Base-by-base conservation (phyloP, 2,888 invertebrate genomes). In the Apotomis betuletana region DNA sequence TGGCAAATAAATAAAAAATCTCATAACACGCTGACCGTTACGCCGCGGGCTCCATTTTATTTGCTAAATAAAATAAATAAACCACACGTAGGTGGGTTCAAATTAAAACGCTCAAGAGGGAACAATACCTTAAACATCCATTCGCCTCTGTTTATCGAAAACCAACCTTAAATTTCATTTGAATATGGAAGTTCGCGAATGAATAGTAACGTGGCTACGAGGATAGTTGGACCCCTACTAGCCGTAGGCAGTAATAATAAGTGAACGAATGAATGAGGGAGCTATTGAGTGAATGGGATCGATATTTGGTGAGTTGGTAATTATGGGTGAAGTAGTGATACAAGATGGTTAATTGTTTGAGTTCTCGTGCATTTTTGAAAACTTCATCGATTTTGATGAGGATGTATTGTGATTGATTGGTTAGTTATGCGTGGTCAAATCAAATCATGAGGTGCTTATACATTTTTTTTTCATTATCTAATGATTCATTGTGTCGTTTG, bases 1-100 rank as follows among this genome's bases (percentile, higher is more conserved):
- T 80, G 75, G 80, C 81, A 84, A 85, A 86, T 83, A 85, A 83
- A 85, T 81, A 81, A 83, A 82, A 85, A 79, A 81, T 77, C 79
- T 80, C 79, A 82, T 80, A 80, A 80, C 63, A 77, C 78, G 67
- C 77, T 80, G 80, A 79, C 83, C 86, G 85, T 85, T 84, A 78
- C 76, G 85, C 85, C 81, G 79, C 81, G 76, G 79, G 85, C 78
- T 70, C 75, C 78, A 75, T 78, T 80, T 81, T 81, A 79, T 72
- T 72, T 72, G 72, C 67, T 54, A 70, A 74, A 70, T 74, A 70
- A 74, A 74, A 74, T 74, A 74, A 74, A 74, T 74, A 67, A 70
- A 70, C 62, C 72, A 59, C 73, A 73, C 67, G 67, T 74, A 74
- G 65, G 68, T 70, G 69, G 67, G 65, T 62, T 68, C 38, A 72